These are phyloP conservation scores for Argynnis bischoffii DNA, from an alignment of 2,888 invertebrate species.

Conservation along the genomic window DNA sequence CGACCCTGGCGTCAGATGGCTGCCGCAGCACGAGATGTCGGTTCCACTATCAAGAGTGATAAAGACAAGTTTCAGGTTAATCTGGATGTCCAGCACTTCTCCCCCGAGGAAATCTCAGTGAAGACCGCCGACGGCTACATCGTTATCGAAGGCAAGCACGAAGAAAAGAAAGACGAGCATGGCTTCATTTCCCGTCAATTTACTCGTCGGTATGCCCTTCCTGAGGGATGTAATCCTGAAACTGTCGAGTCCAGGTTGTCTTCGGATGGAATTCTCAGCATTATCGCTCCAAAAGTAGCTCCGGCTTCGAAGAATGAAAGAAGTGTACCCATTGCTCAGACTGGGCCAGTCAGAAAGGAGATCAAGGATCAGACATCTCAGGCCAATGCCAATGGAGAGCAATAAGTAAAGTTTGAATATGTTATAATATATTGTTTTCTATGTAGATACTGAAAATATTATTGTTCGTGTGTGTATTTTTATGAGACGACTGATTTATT, in stretches of 20 bases:
- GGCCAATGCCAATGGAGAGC: conserved; percentile 38
- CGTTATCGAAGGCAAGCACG: conserved; percentile 88
- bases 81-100: conserved; percentile 88
- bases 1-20: conserved; percentile 64
- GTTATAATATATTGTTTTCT: neutral
- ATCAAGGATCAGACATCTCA: conserved; percentile 65
- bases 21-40: conserved; percentile 66
- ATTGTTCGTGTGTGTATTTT: neutral
- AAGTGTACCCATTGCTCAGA: conserved; percentile 81
- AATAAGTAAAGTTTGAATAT: conserved; percentile 20
- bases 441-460: neutral
- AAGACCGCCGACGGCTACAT: conserved; percentile 86
- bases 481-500: neutral
- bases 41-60: conserved; percentile 73
- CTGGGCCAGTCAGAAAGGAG: conserved; percentile 77
- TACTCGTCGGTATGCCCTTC: conserved; percentile 86
- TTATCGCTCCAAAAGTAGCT: conserved; percentile 82
- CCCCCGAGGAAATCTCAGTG: conserved; percentile 87
- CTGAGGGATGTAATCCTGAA: conserved; percentile 86
- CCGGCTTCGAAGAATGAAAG: conserved; percentile 64
- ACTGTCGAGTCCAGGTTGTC: conserved; percentile 87
- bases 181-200: conserved; percentile 88
- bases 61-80: conserved; percentile 83
- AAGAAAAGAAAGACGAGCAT: conserved; percentile 87
- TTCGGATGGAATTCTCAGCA: conserved; percentile 87